Conservation (phyloP, 2,888 invertebrate genomes). For the Melanophora roralis region DNA sequence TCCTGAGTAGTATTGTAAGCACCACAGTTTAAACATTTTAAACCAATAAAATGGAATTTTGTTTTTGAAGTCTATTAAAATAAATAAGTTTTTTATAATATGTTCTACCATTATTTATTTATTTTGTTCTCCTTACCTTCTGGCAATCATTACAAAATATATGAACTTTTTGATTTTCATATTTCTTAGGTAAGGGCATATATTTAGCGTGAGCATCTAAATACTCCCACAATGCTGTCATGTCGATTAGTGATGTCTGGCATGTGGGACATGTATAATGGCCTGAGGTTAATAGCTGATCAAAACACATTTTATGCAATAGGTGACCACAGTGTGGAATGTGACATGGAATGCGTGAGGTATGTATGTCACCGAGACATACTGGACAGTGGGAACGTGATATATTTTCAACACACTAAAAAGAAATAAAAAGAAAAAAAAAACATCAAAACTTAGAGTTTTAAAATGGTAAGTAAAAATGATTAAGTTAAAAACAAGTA, state of each 20-base stretch:
- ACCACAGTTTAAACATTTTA: conserved; percentile 91
- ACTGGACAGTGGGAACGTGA: conserved; percentile 93
- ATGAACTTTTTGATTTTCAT: conserved; percentile 86
- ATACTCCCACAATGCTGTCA: conserved; percentile 85
- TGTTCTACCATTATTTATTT: background rate
- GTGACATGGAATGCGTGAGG: conserved; percentile 91
- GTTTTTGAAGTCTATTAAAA: conserved; percentile 85
- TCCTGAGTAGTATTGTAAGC: conserved; percentile 93
- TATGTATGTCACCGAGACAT: conserved; percentile 93
- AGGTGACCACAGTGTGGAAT: conserved; percentile 94
- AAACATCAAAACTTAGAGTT: background rate
- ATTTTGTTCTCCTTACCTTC: conserved; percentile 80
- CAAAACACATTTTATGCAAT: conserved; percentile 90
- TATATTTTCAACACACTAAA: conserved; percentile 92
- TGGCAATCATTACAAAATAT: conserved; percentile 95
- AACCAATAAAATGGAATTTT: conserved; percentile 90
- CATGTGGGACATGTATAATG: conserved; percentile 94
- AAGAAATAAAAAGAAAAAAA: conserved; percentile 55
- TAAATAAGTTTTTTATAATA: background rate
- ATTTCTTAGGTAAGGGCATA: conserved; percentile 91
- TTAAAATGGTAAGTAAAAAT: too few species aligned
- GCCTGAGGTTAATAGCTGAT: conserved; percentile 84
- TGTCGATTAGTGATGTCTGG: conserved; percentile 91
- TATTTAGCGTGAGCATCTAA: conserved; percentile 88
- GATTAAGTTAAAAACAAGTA: too few species aligned